phyloP scores from a whole-genome alignment of 2,797 vertebrate genomes.

The Euthynnus affinis region DNA sequence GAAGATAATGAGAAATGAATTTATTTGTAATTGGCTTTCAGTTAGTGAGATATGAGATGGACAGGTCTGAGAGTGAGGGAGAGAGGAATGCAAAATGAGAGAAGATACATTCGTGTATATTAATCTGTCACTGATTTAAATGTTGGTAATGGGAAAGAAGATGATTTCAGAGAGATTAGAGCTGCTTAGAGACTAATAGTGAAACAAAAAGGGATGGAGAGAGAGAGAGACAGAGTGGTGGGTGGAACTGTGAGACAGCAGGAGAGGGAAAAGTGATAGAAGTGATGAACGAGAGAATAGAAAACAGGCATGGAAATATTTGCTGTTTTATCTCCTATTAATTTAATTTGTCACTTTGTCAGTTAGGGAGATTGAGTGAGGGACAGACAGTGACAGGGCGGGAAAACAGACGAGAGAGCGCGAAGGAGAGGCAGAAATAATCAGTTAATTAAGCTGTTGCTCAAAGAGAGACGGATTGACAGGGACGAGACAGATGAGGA shows the following conservation, averaged over 20 bases:
- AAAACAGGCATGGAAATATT: constrained; percentile 41
- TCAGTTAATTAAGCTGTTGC: constrained; percentile 51
- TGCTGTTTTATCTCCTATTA: constrained; percentile 39
- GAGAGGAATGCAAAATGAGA: not conserved
- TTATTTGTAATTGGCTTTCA: constrained; percentile 22
- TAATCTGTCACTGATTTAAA: constrained; percentile 15
- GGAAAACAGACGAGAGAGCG: no score
- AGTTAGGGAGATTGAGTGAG: constrained; percentile 36
- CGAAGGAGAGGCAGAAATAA: constrained; percentile 36
- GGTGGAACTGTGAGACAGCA: constrained; percentile 75
- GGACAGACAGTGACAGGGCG: constrained; percentile 18
- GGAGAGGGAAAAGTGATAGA: constrained; percentile 46
- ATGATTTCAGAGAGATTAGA: constrained; percentile 44
- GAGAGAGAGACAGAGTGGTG: constrained; percentile 50
- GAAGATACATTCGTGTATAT: not conserved
- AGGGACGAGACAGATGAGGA: constrained; percentile 15
- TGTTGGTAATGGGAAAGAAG: constrained; percentile 28
- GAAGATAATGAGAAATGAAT: constrained; percentile 28
- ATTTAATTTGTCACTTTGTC: constrained; percentile 60
- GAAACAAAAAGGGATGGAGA: constrained; percentile 36
- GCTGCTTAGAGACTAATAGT: constrained; percentile 42
- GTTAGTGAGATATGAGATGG: constrained; percentile 5
- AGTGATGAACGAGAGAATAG: constrained; percentile 39
- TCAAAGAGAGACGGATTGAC: constrained; percentile 52
- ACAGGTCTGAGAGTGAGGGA: not conserved